Conservation (phyloP, 2,888 invertebrate genomes). For the Dynastes grantii region DNA sequence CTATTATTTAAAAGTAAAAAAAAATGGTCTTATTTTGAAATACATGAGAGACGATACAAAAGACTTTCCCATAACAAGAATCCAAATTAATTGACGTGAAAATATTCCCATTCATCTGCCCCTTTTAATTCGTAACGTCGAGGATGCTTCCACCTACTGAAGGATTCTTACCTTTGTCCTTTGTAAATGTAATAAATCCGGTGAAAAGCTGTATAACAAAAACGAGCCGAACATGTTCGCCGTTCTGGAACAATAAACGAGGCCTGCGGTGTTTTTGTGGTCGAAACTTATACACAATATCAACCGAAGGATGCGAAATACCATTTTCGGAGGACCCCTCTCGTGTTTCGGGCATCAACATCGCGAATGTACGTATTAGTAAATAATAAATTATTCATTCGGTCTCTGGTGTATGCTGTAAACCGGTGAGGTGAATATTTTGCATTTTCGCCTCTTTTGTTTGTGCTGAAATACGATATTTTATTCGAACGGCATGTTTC, state of each 20-base stretch:
- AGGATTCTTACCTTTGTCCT: constrained; percentile 12
- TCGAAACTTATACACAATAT: background rate
- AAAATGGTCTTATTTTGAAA: too few species aligned
- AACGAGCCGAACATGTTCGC: constrained; percentile 14
- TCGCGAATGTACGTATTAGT: constrained; percentile 1
- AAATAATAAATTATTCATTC: constrained; percentile 34
- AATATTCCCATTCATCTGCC: background rate
- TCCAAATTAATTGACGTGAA: background rate
- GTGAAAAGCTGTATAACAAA: constrained; percentile 28
- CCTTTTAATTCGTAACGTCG: background rate
- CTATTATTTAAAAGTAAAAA: too few species aligned
- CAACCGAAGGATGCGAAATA: too few species aligned
- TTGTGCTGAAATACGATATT: background rate
- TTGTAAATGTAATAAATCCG: constrained; percentile 29
- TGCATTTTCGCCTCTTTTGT: background rate
- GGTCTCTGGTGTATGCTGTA: background rate
- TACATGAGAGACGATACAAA: too few species aligned
- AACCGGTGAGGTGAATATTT: background rate
- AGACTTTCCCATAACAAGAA: too few species aligned
- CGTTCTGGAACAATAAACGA: constrained; percentile 16
- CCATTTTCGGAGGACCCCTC: too few species aligned
- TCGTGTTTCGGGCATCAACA: background rate
- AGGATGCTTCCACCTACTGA: background rate
- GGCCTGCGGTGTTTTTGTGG: constrained; percentile 23
- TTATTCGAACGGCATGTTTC: background rate